These are phyloP conservation scores for Cephalopachus bancanus DNA, from an alignment of 2,797 vertebrate genomes.

Conservation along the genomic window DNA sequence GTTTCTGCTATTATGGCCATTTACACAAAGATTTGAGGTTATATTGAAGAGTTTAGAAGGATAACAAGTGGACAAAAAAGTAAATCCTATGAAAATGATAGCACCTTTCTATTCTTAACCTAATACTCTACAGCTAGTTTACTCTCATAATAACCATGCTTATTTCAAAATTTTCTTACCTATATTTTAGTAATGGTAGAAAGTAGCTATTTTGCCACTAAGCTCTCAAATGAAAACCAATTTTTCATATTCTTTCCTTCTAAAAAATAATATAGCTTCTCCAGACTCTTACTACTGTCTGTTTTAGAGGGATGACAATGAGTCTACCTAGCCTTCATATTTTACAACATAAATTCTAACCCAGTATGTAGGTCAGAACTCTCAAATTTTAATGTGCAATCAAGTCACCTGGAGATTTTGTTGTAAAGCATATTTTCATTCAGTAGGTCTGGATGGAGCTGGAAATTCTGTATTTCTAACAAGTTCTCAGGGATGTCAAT, in stretches of 20 bases:
- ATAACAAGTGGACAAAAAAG: neutral
- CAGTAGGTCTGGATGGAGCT: neutral
- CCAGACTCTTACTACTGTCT: neutral
- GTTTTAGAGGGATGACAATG: neutral
- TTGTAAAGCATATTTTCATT: slow-evolving; percentile 43
- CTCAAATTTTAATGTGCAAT: slow-evolving; percentile 42
- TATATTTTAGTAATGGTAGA: slow-evolving; percentile 58
- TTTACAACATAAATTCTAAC: slow-evolving; percentile 37
- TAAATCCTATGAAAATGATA: slow-evolving; percentile 17
- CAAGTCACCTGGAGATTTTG: neutral
- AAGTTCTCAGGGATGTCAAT: neutral
- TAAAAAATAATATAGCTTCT: slow-evolving; percentile 49
- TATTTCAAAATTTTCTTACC: slow-evolving; percentile 27
- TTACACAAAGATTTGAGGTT: slow-evolving; percentile 46
- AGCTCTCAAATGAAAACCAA: slow-evolving; percentile 15
- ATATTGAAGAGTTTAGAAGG: slow-evolving; percentile 14
- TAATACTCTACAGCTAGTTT: neutral
- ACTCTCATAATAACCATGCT: neutral
- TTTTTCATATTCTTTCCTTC: slow-evolving; percentile 46
- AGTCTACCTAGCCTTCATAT: neutral
- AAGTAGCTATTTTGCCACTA: slow-evolving; percentile 43
- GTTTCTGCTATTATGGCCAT: slow-evolving; percentile 53
- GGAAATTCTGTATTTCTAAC: slow-evolving; percentile 58
- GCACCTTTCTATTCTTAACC: slow-evolving; percentile 37
- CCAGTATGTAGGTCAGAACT: neutral